Conservation (phyloP, 35 echinoderm and acorn worm genomes). For the Amphiura filiformis region DNA sequence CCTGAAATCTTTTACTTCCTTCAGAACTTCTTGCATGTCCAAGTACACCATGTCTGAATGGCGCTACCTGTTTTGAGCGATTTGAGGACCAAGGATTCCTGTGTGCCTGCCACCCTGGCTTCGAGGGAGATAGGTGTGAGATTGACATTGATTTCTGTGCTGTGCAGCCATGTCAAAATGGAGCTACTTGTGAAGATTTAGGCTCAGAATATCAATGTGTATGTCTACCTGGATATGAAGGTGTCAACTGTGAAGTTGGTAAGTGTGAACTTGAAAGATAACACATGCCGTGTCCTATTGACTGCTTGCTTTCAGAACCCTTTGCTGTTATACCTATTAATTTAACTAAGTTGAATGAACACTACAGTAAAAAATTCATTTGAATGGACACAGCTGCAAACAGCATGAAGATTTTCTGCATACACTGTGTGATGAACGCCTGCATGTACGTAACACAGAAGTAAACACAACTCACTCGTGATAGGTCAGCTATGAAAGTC, state of each 20-base stretch:
- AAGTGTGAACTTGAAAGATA: neutral
- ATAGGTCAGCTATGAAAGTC: no score
- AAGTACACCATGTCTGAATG: no score
- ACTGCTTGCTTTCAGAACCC: no score
- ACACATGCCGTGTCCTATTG: neutral
- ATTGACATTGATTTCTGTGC: neutral
- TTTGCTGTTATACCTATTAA: no score
- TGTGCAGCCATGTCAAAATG: neutral
- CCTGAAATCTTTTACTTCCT: neutral
- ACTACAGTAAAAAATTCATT: no score
- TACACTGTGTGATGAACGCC: no score
- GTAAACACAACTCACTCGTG: no score
- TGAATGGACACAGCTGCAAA: no score
- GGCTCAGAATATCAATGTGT: neutral
- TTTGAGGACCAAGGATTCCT: neutral
- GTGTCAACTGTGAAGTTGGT: neutral
- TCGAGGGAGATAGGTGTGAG: slow-evolving; percentile 24
- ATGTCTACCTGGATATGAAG: neutral
- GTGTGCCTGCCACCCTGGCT: slow-evolving; percentile 9
- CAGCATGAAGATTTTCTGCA: no score
- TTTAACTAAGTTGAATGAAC: no score
- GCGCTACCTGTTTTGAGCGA: slow-evolving; percentile 21
- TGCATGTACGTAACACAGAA: no score
- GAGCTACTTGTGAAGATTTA: neutral
- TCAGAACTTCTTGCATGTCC: no score